Evolutionary conservation across 1,140 invertebrate genomes (phyloP).

Genomic region (Monochamus saltuarius): DNA sequence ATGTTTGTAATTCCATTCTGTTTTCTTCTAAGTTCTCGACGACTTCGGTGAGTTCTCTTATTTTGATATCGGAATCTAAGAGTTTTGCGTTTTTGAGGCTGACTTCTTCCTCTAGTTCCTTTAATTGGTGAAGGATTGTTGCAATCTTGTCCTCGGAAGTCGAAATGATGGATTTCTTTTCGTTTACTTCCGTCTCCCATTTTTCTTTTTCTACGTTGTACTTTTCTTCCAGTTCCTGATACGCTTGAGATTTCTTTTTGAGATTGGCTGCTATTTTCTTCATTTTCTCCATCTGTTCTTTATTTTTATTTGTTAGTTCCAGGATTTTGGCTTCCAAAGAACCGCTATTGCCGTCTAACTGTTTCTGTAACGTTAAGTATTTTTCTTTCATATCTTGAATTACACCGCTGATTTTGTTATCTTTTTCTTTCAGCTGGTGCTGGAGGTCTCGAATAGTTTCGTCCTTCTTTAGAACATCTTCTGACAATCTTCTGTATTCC

Average conservation of each 20-base stretch:
- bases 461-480: conserved; percentile 43
- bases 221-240: conserved; percentile 64
- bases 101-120: conserved; percentile 39
- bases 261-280: conserved; percentile 74
- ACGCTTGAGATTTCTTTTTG: conserved; percentile 68
- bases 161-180: conserved; percentile 50
- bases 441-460: conserved; percentile 50
- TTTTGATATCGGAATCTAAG: conserved; percentile 37
- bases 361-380: conserved; percentile 50
- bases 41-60: conserved; percentile 23
- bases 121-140: conserved; percentile 36
- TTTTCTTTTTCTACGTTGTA: conserved; percentile 47
- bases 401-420: conserved; percentile 59
- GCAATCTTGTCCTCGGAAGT: conserved; percentile 46
- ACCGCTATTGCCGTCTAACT: conserved; percentile 42
- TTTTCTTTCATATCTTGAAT: conserved; percentile 51
- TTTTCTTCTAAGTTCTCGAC: conserved; percentile 25
- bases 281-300: conserved; percentile 69
- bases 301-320: conserved; percentile 51
- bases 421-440: conserved; percentile 55
- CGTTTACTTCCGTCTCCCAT: conserved; percentile 45
- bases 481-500: conserved; percentile 38
- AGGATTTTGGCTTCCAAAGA: conserved; percentile 51
- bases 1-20: conserved; percentile 30
- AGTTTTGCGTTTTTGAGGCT: conserved; percentile 36